These are phyloP conservation scores for Drosophila insularis DNA, from an alignment of 1,140 invertebrate species.

Conservation along the genomic window DNA sequence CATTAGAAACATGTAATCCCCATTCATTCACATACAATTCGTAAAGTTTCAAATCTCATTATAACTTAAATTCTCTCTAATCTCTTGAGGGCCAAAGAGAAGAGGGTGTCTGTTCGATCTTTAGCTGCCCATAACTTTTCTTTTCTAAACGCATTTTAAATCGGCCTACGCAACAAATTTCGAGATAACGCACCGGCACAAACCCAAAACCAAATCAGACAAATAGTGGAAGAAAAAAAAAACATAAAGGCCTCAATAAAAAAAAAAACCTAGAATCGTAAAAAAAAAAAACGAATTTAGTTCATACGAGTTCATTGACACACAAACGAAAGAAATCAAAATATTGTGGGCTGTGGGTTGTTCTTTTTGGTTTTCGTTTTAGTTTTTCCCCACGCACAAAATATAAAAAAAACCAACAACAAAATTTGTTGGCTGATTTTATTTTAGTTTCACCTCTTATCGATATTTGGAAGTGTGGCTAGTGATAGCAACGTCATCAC, in stretches of 20 bases:
- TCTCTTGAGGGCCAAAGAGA: not conserved
- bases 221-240: conserved; percentile 24
- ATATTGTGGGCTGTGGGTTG: conserved; percentile 35
- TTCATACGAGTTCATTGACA: conserved; percentile 75
- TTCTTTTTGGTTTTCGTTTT: conserved; percentile 11
- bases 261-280: conserved; percentile 37
- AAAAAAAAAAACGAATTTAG: conserved; percentile 65
- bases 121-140: conserved; percentile 60
- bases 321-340: conserved; percentile 75
- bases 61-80: conserved; percentile 27
- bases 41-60: conserved; percentile 1
- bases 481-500: conserved; percentile 5
- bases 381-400: conserved; percentile 4
- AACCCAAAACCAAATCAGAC: conserved; percentile 11
- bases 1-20: not conserved
- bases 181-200: conserved; percentile 57
- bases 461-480: not conserved
- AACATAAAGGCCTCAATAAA: conserved; percentile 44
- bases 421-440: not conserved
- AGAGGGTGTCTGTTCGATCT: conserved; percentile 6
- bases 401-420: not conserved
- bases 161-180: conserved; percentile 61
- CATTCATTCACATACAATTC: not conserved
- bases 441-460: conserved; percentile 11
- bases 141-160: conserved; percentile 62